phyloP scores from a whole-genome alignment of 2,797 vertebrate genomes.

The Clamator glandarius region DNA sequence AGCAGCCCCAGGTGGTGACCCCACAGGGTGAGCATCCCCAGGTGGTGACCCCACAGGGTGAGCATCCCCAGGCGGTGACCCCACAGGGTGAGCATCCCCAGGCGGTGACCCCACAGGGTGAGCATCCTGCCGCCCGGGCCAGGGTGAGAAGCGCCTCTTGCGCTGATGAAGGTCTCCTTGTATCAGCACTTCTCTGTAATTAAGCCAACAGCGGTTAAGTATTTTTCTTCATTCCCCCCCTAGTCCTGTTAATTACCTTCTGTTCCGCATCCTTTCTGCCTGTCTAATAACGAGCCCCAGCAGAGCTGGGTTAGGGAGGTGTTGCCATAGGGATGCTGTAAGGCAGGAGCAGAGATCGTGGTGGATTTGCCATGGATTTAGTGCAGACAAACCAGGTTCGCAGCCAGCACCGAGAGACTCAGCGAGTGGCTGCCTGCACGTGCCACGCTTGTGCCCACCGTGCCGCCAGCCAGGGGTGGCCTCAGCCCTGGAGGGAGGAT shows the following conservation, averaged over 20 bases:
- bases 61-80: no score
- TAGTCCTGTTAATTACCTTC: not conserved
- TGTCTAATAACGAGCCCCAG: slow-evolving; percentile 8
- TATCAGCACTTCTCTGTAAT: slow-evolving; percentile 16
- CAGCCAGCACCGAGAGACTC: no score
- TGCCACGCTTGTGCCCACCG: not conserved
- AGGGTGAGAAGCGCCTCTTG: not conserved
- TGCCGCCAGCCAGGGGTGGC: rapidly evolving
- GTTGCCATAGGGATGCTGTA: slow-evolving; percentile 69
- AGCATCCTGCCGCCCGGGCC: rapidly evolving
- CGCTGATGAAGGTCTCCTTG: not conserved
- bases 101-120: no score
- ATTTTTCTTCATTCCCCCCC: not conserved
- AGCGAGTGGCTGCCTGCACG: not conserved
- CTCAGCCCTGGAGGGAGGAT: not conserved
- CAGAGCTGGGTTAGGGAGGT: not conserved
- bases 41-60: no score
- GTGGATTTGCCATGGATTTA: not conserved
- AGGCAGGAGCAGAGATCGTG: slow-evolving; percentile 8
- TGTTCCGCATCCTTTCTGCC: not conserved
- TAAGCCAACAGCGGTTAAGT: slow-evolving; percentile 11
- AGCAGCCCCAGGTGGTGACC: no score
- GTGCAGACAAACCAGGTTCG: not conserved
- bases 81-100: rapidly evolving
- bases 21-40: rapidly evolving